Conservation (phyloP, 1,140 invertebrate genomes). For the Aphaenogaster ashmeadi region DNA sequence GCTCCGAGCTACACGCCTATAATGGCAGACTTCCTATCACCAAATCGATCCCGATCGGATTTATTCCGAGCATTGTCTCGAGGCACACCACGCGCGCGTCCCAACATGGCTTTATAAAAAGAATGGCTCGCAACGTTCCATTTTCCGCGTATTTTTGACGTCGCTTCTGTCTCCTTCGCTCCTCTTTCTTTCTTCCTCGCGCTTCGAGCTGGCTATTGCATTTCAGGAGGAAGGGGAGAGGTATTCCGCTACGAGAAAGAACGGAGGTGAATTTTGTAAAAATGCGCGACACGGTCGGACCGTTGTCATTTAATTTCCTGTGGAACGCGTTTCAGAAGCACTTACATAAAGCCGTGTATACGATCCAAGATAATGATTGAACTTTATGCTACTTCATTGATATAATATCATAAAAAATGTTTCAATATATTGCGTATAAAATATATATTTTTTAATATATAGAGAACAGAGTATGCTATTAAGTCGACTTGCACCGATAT, state of each 20-base stretch:
- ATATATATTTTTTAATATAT: background rate
- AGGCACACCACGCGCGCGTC: conserved; percentile 8
- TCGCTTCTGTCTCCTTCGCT: conserved; percentile 6
- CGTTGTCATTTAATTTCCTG: conserved; percentile 45
- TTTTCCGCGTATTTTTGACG: conserved; percentile 58
- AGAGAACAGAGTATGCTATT: background rate
- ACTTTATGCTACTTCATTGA: background rate
- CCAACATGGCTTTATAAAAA: conserved; percentile 42
- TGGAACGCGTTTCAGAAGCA: conserved; percentile 12
- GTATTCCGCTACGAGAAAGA: conserved; percentile 11
- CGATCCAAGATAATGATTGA: background rate
- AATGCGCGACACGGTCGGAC: conserved; percentile 31
- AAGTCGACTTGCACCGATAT: background rate
- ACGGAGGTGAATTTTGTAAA: conserved; percentile 43
- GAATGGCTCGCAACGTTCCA: conserved; percentile 45
- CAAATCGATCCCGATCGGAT: conserved; percentile 55
- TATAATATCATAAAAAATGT: background rate
- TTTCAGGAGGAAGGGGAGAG: background rate
- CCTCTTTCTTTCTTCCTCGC: conserved; percentile 27
- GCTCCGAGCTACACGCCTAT: conserved; percentile 21
- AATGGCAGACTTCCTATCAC: conserved; percentile 32
- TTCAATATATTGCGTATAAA: background rate
- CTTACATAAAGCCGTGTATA: background rate
- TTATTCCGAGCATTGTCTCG: conserved; percentile 59
- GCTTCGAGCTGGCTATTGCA: conserved; percentile 30